A percentile compares a stretch with the other conserved stretches of the same genome.
Conservation (phyloP, 2,113 vertebrate genomes). For the Grammomys dolichurus region DNA sequence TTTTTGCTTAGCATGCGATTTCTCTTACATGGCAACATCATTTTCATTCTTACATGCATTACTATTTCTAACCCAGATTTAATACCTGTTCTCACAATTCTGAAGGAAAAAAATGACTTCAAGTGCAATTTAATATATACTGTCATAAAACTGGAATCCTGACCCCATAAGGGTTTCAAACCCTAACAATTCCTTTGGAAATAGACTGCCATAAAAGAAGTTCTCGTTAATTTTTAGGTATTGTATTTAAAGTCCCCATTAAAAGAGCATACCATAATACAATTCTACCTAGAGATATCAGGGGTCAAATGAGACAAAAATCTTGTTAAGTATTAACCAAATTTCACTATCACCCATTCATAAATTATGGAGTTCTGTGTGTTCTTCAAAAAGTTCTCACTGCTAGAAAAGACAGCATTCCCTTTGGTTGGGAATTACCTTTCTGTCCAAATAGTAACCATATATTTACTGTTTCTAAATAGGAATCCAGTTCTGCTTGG, state of each 20-base stretch:
- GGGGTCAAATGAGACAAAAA: neutral
- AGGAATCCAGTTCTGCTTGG: neutral
- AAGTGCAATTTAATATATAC: conserved; percentile 17
- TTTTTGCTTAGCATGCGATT: conserved; percentile 19
- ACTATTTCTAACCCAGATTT: conserved; percentile 5
- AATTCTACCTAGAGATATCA: neutral
- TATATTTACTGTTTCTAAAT: neutral
- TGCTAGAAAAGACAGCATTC: neutral
- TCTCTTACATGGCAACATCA: neutral
- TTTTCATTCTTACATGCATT: neutral
- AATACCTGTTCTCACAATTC: neutral
- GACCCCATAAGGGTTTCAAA: conserved; percentile 2
- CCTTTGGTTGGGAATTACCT: neutral
- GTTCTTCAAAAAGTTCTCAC: neutral
- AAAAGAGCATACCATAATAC: neutral
- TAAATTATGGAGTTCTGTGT: neutral
- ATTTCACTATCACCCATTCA: neutral
- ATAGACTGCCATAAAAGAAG: neutral
- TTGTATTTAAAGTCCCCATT: neutral
- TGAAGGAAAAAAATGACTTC: neutral
- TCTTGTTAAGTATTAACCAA: neutral
- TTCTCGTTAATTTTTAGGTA: neutral
- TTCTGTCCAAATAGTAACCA: neutral
- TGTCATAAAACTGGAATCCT: conserved; percentile 38
- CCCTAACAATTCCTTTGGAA: neutral